Base-by-base conservation (phyloP, 2,888 invertebrate genomes). In the Oithona nana region DNA sequence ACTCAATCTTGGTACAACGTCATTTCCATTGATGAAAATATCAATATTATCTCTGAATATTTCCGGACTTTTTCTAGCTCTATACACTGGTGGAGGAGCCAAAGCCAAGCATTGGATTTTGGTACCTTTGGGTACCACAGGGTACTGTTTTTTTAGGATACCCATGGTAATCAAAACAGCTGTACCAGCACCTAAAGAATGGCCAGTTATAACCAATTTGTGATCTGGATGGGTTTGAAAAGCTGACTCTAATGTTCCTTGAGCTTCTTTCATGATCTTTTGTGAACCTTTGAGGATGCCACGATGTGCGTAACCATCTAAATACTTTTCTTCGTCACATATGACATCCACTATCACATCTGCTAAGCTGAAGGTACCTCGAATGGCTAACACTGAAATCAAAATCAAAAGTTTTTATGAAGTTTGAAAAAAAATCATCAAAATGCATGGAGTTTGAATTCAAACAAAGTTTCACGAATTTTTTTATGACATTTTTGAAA, bases 11-110 rank as follows among this genome's bases (percentile, higher is more conserved):
- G 57, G 57, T 4, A 57, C 57, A 57, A n/a, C 20, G 31, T 57
- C 57, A n/a, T 39, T 11, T 8, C 22, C 28, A 29, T 57, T 57
- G 30, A 57, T 57, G 20, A 24, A 57, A 11, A 57, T 57, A 6
- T 57, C 28, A 26, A 57, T 57, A 20, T 20, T 28, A 3, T 57
- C 39, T 30, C n/a, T 57, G 6, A 57, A n/a, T 1, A 3, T 20
- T 4, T 31, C 29, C 6, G 39, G 8, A 16, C 39, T 39, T 39
- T 39, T 39, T n/a, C n/a, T n/a, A 16, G 57, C n/a, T 26, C 60
- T 49, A 20, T 49, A 60, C 11, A 60, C 60, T 49, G 60, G 60
- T 24, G 60, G 60, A 3, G 60, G 60, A 22, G 60, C 60, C 6
- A 60, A 22, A 16, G 60, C 60, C 28, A 60, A n/a, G 4, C 60